Evolutionary conservation across 2,888 invertebrate genomes (phyloP), one percentile per base, ranked within the genome.

Genomic region (Choristoneura rosaceana): DNA sequence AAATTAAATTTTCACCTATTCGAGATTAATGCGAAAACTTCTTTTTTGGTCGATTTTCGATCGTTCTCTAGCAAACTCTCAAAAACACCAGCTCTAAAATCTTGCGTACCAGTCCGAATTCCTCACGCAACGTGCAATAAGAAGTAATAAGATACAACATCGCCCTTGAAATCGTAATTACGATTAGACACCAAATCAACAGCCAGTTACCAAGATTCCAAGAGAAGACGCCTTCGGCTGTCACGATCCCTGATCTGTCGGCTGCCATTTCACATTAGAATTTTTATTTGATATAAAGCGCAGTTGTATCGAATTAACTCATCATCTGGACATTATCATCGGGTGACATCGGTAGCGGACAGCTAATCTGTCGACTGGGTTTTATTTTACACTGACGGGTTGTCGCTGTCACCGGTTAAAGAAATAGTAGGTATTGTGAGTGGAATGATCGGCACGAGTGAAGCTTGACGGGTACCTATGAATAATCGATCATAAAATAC

Each of bases 241-340:
- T 73, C 73, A 69, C 38, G 62, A 55, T 41, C n/a, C 34, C 38
- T 41, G 65, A 66, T 58, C 63, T 43, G 73, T 64, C 73, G 68
- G 45, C 47, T 34, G 17, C 38, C 61, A 34, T 63, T 43, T 73
- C 69, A 68, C 63, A 69, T 73, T 73, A 73, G 69, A 64, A 63
- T 60, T 73, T 63, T 59, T 59, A 52, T 64, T 64, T 64, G 69
- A 73, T 63, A 43, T 62, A 62, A 71, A 68, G 52, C 43, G 58
- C 66, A 61, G 47, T 64, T 64, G 61, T 64, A 69, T 73, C 69
- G 73, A 73, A 69, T 73, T 73, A 73, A 73, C 73, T 73, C 73
- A 59, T 73, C 69, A 69, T 59, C 58, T 15, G 4, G 63, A 68
- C 68, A 63, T 73, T 73, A 73, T 73, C 73, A 34, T 5, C 64